phyloP scores from a whole-genome alignment of 2,888 invertebrate species.

The Ferdinandea cuprea region DNA sequence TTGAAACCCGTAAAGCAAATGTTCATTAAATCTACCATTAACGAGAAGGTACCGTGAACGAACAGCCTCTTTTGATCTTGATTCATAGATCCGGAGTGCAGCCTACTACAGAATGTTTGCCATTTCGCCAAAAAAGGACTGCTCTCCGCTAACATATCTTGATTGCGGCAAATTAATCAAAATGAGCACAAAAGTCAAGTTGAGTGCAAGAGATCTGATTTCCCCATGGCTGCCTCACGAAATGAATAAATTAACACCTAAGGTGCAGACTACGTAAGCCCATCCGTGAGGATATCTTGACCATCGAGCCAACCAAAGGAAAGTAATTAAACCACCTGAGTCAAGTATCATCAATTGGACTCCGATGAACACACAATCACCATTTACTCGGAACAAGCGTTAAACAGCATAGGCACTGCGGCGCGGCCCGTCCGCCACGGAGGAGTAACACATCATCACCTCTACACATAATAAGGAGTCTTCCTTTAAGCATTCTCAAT shows the following conservation, averaged over 20 bases:
- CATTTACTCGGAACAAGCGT: conserved; percentile 49
- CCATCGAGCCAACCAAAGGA: conserved; percentile 10
- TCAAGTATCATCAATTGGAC: conserved; percentile 69
- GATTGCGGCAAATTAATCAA: conserved; percentile 75
- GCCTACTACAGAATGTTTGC: conserved; percentile 31
- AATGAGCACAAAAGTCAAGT: conserved; percentile 64
- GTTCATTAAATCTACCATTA: conserved; percentile 58
- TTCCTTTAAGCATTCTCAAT: conserved; percentile 69
- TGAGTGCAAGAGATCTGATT: conserved; percentile 43
- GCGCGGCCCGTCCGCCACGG: conserved; percentile 15
- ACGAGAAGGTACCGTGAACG: background rate
- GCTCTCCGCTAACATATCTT: conserved; percentile 62
- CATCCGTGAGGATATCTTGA: conserved; percentile 30
- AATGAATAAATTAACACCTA: conserved; percentile 73
- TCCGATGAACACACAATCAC: conserved; percentile 53
- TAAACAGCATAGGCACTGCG: conserved; percentile 9
- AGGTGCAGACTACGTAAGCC: conserved; percentile 59
- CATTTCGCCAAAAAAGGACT: conserved; percentile 53
- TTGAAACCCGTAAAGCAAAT: conserved; percentile 64
- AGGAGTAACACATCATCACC: conserved; percentile 53
- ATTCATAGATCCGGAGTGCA: conserved; percentile 30
- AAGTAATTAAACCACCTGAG: conserved; percentile 70
- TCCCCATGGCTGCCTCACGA: conserved; percentile 58
- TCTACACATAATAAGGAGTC: conserved; percentile 43
- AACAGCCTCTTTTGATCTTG: conserved; percentile 65